Evolutionary conservation across 2,888 invertebrate genomes (phyloP), one percentile per base, ranked within the genome.

Genomic region (Chrysolina oricalcia): DNA sequence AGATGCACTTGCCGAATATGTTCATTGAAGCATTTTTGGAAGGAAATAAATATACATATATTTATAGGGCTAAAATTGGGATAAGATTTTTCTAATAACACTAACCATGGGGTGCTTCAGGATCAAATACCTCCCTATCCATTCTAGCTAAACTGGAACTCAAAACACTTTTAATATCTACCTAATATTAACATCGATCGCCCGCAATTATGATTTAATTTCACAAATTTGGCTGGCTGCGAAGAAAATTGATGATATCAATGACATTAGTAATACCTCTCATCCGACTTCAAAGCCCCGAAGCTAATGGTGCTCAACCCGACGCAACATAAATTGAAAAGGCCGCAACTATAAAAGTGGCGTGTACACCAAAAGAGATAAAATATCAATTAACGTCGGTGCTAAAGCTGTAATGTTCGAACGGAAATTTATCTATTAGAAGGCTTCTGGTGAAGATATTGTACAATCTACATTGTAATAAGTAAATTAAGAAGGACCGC

Each of bases 401-500:
- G 70, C 72, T 74, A 75, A 72, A 77, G 72, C 68, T 73, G 74
- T 56, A 62, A 69, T 46, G 72, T 75, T 75, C 70, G 72, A 74
- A 74, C 64, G 72, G 59, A 67, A 75, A 78, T 78, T 75, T 78
- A 78, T 80, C 66, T 76, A 75, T 77, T 66, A 70, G 70, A 69
- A 63, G 72, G 77, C 78, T 79, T 79, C 79, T 79, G 80, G 78
- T 73, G 77, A 66, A 76, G 80, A 77, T 77, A 75, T 70, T 78
- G 72, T 76, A 75, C 77, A 73, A 79, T 74, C 73, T 77, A 78
- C 70, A 70, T 73, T 79, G 77, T 81, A 81, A 82, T 82, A 82
- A 81, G 81, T 82, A 81, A 81, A 82, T 81, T 82, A 81, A 81
- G 80, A 82, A 81, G 81, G 80, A 79, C 78, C 75, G 75, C 63